A percentile compares a stretch with the other conserved stretches of the same genome.
phyloP scores from a whole-genome alignment of 2,797 vertebrate species.

The Sternotherus odoratus region DNA sequence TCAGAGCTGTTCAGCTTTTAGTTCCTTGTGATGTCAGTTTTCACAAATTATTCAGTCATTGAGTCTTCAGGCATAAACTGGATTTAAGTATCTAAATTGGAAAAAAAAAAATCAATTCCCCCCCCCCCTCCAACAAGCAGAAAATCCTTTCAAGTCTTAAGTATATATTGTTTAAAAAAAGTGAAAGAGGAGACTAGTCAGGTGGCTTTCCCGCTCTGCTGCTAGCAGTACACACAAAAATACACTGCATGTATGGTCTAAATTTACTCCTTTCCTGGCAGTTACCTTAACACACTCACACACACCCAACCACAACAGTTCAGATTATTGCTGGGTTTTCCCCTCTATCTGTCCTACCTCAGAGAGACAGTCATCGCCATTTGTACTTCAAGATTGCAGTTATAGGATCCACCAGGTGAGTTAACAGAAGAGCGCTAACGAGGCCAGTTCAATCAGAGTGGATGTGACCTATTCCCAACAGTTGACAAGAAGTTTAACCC shows the following conservation, averaged over 20 bases:
- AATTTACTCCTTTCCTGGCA: neutral
- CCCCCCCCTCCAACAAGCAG: neutral
- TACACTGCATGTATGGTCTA: neutral
- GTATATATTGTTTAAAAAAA: neutral
- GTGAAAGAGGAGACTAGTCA: neutral
- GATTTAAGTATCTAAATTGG: neutral
- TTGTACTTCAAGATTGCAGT: neutral
- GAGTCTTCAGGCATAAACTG: neutral
- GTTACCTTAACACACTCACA: neutral
- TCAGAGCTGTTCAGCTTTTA: neutral
- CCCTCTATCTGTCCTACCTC: neutral
- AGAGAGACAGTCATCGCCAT: neutral
- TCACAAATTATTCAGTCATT: neutral
- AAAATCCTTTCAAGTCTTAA: neutral
- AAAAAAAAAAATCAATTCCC: neutral
- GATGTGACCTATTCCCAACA: too few species aligned
- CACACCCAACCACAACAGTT: neutral
- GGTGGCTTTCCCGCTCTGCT: neutral
- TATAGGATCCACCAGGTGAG: neutral
- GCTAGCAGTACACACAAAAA: neutral
- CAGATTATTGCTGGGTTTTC: neutral
- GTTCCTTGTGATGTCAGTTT: neutral
- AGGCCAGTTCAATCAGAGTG: too few species aligned
- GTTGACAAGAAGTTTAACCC: too few species aligned
- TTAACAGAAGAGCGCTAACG: neutral